Evolutionary conservation across 2,888 invertebrate species (phyloP).

Genomic region (Cerastoderma edule): DNA sequence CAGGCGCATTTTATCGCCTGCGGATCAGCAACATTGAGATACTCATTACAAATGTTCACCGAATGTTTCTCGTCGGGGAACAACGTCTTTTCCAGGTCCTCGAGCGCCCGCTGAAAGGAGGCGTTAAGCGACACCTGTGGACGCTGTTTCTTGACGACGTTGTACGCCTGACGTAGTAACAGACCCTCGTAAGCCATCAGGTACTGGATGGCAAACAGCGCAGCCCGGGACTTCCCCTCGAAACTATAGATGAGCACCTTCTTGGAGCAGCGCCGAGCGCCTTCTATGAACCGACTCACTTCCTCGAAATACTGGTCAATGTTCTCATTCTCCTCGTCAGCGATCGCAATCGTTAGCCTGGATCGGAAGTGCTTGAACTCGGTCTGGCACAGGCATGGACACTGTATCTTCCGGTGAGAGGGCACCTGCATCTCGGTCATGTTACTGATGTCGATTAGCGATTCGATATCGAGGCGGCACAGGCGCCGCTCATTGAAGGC

Average conservation of each 20-base stretch:
- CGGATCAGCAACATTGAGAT: conserved; percentile 69
- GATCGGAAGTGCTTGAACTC: conserved; percentile 75
- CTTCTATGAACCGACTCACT: conserved; percentile 80
- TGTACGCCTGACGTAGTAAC: conserved; percentile 72
- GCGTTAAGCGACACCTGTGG: conserved; percentile 72
- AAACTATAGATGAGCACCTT: conserved; percentile 77
- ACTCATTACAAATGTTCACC: conserved; percentile 68
- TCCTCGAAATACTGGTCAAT: conserved; percentile 77
- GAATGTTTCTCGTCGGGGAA: conserved; percentile 69
- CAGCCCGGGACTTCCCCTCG: conserved; percentile 75
- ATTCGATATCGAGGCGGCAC: conserved; percentile 84
- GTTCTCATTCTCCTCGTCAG: conserved; percentile 85
- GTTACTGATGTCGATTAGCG: conserved; percentile 84
- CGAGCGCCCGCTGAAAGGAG: conserved; percentile 68
- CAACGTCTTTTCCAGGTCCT: conserved; percentile 67
- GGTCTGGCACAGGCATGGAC: conserved; percentile 76
- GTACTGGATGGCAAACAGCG: conserved; percentile 78
- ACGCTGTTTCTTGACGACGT: conserved; percentile 71
- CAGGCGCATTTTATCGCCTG: conserved; percentile 71
- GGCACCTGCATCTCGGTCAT: conserved; percentile 66
- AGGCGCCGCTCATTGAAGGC: conserved; percentile 84
- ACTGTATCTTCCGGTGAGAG: conserved; percentile 66
- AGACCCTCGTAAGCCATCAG: conserved; percentile 74
- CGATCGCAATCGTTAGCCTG: conserved; percentile 88
- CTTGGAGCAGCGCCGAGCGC: conserved; percentile 71